Evolutionary conservation across 2,797 vertebrate genomes (phyloP), one percentile per base, ranked within the genome.

Genomic region (Hydrocynus forskahlii): DNA sequence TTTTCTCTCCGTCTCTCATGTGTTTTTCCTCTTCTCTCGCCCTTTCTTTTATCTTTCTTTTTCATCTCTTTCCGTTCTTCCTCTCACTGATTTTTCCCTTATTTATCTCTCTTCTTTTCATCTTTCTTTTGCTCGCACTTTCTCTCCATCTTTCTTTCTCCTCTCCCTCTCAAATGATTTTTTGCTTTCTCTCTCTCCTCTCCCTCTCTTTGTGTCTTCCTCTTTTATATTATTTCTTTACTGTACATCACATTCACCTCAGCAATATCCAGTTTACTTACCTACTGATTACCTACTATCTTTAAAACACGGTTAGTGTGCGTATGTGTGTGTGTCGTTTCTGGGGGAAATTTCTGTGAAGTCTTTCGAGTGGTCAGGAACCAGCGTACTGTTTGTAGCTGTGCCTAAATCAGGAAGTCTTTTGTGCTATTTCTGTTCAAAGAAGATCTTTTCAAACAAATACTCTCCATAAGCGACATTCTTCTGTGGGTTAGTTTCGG

Each of bases 371-470:
- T 60, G 64, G 50, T 81, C 72, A 75, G 3, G 52, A 45, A 45
- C 40, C 55, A 38, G 7, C 10, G 4, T 19, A 17, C 48, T 77
- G 67, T 71, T 77, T 71, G 74, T 29, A 71, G 45, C 35, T 48
- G 45, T 62, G 55, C 7, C 48, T 62, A 40, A 29, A 55, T 69
- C 50, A 81, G 74, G 74, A 76, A 63, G 74, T 76, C 75, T 76
- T 71, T 67, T 81, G 19, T 76, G 21, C 67, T 76, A 71, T 81
- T 81, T 81, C 45, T 55, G 67, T 76, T 70, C 73, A 81, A 81
- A 76, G 21, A 62, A 29, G 64, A 40, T 57, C 66, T 45, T 68
- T 71, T 71, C 29, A 63, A 76, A 43, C 14, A 25, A 76, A 76
- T 67, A 63, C 35, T 12, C 25, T 69, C 66, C 50, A 40, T 68